Evolutionary conservation across 2,113 vertebrate genomes (phyloP), one percentile per base, ranked within the genome.

Genomic region (Tylochromis polylepis): DNA sequence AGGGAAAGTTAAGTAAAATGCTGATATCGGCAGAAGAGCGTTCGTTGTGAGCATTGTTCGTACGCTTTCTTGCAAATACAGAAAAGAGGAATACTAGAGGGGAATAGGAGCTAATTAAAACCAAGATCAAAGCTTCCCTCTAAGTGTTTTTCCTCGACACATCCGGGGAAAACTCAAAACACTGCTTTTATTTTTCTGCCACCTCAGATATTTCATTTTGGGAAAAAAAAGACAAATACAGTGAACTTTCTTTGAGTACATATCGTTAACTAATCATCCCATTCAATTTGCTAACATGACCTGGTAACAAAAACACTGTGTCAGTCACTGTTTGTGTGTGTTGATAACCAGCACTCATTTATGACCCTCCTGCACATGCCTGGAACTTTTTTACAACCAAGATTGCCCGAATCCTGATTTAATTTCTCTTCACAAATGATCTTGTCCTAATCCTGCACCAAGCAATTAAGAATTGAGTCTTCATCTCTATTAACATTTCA

Each of bases 401-500:
- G 83, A 91, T 88, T 58, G 55, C 56, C 83, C 77, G 29, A 55
- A 90, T 93, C 87, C 79, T 89, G 85, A 95, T 91, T 92, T 91
- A 92, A 95, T 94, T 94, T 94, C 86, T 93, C 92, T 92, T 94
- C 88, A 95, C 93, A 95, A 95, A 95, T 80, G 82, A 96, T 95
- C 93, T 94, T 95, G 95, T 92, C 87, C 97, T 96, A 95, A 95
- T 95, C 95, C 96, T 95, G 94, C 85, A 93, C 84, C 84, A 36
- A 65, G 91, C 95, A 96, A 95, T 95, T 94, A 95, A 95, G 91
- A 94, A 94, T 87, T 36, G 85, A 94, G 85, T 91, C 87, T 94
- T 95, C 38, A 65, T 92, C 91, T 92, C 85, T 95, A 97, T 97
- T 96, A 97, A 97, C 96, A 96, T 97, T 96, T 96, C 96, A 97